Evolutionary conservation across 2,113 vertebrate genomes (phyloP).

Genomic region (Sakesphorus luctuosus): DNA sequence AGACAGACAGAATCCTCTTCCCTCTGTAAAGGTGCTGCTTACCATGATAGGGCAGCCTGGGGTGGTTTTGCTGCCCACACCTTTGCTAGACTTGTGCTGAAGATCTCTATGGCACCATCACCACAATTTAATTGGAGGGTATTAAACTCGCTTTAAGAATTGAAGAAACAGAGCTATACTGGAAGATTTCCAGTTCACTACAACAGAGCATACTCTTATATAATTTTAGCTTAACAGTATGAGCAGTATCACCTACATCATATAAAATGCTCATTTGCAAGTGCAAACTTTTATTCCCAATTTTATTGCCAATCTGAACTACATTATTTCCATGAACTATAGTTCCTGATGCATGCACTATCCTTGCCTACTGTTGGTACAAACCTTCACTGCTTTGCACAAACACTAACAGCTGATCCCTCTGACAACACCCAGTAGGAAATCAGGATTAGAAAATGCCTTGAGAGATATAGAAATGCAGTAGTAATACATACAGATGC

Average conservation of each 20-base stretch:
- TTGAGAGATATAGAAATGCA: background rate
- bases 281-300: background rate
- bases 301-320: background rate
- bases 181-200: background rate
- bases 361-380: background rate
- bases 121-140: background rate
- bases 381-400: background rate
- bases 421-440: background rate
- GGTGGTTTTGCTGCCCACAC: background rate
- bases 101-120: accelerated
- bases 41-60: background rate
- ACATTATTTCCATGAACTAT: background rate
- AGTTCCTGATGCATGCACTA: background rate
- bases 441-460: background rate
- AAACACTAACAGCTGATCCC: background rate
- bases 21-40: background rate
- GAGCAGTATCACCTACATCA: background rate
- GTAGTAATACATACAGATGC: background rate
- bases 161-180: background rate
- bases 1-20: background rate
- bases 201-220: background rate
- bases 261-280: background rate
- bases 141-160: background rate
- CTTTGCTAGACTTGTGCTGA: background rate
- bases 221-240: background rate